Evolutionary conservation across 2,888 invertebrate genomes (phyloP).

Genomic region (Hesperia comma): DNA sequence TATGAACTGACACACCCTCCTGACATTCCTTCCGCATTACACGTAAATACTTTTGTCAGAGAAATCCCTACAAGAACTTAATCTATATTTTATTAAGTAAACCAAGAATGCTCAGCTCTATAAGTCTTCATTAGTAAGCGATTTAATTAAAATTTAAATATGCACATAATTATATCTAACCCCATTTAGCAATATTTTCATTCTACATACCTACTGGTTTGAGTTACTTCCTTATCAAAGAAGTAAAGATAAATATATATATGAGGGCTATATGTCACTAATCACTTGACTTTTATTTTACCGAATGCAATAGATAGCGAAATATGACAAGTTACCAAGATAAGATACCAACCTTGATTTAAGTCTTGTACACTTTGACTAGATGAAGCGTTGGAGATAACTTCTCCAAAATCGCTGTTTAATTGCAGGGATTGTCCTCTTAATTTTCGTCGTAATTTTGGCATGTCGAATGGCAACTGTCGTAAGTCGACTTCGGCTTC

Average conservation of each 20-base stretch:
- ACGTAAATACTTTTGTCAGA: slow-evolving; percentile 60
- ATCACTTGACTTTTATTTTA: neutral
- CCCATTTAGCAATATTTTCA: neutral
- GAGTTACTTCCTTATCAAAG: neutral
- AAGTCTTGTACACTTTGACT: slow-evolving; percentile 91
- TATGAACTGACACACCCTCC: slow-evolving; percentile 71
- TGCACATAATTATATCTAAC: no score
- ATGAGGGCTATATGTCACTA: neutral
- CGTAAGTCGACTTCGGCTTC: slow-evolving; percentile 91
- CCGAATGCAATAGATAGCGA: slow-evolving; percentile 4
- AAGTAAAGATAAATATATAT: neutral
- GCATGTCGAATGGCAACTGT: slow-evolving; percentile 96
- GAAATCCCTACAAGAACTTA: neutral
- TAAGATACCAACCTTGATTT: slow-evolving; percentile 84
- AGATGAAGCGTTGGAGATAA: slow-evolving; percentile 91
- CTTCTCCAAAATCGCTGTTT: slow-evolving; percentile 86
- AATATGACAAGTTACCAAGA: neutral
- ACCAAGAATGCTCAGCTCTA: neutral
- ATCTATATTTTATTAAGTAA: neutral
- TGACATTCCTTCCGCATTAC: slow-evolving; percentile 59
- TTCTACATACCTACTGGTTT: neutral
- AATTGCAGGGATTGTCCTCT: slow-evolving; percentile 85
- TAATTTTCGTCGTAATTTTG: slow-evolving; percentile 91
- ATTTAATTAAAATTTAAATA: no score
- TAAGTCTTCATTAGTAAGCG: no score